A percentile compares a stretch with the other conserved stretches of the same genome.
phyloP scores from a whole-genome alignment of 2,113 vertebrate genomes.

The Ondatra zibethicus region DNA sequence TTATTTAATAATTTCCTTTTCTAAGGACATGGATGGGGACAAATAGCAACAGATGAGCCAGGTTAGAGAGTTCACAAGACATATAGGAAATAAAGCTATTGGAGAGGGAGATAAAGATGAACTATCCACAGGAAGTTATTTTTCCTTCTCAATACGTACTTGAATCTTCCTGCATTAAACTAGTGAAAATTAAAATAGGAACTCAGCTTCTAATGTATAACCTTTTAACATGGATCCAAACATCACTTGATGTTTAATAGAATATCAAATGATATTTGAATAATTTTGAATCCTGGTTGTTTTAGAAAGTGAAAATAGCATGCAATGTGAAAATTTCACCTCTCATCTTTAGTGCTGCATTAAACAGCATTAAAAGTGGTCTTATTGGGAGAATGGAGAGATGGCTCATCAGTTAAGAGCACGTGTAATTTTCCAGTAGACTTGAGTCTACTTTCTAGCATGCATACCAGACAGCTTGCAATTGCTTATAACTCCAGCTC shows the following conservation, averaged over 20 bases:
- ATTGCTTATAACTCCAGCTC: neutral
- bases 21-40: neutral
- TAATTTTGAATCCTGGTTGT: conserved; percentile 35
- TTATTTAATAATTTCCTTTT: conserved; percentile 10
- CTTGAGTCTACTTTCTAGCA: neutral
- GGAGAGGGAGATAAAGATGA: neutral
- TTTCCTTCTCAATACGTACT: neutral
- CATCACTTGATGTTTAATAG: conserved; percentile 38
- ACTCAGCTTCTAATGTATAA: conserved; percentile 36
- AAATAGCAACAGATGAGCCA: neutral
- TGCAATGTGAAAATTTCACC: neutral
- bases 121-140: neutral
- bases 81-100: neutral
- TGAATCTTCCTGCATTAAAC: neutral
- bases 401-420: too few species aligned
- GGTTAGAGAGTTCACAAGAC: conserved; percentile 22
- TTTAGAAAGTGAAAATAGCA: conserved; percentile 26
- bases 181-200: conserved; percentile 21
- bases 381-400: neutral
- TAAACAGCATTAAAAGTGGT: neutral
- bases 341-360: conserved; percentile 22
- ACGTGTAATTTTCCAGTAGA: too few species aligned
- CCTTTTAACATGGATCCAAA: conserved; percentile 6
- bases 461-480: neutral
- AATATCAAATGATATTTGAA: conserved; percentile 60